A percentile compares a stretch with the other conserved stretches of the same genome.
Conservation (phyloP, 2,113 vertebrate species). For the Cyanoramphus novaezelandiae region DNA sequence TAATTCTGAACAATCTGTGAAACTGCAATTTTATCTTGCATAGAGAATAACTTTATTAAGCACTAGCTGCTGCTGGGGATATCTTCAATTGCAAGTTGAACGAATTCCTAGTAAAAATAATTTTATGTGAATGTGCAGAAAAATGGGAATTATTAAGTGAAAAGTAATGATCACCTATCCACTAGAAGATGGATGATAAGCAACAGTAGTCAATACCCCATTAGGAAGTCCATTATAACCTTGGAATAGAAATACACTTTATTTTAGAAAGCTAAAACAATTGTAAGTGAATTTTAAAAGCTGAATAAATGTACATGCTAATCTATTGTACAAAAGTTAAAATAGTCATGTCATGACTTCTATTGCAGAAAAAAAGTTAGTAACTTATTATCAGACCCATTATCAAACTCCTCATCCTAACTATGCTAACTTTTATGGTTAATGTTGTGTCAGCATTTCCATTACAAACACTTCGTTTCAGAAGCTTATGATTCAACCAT, state of each 20-base stretch:
- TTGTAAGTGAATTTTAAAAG: conserved; percentile 63
- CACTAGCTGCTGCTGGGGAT: background rate
- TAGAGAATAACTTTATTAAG: background rate
- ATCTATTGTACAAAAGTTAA: conserved; percentile 22
- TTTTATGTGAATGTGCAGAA: conserved; percentile 31
- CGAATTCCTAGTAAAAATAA: conserved; percentile 41
- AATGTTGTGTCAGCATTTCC: background rate
- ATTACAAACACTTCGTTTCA: background rate
- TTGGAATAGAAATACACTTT: conserved; percentile 43
- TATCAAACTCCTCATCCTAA: conserved; percentile 15
- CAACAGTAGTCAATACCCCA: conserved; percentile 65
- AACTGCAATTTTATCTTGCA: background rate
- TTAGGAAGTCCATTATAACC: conserved; percentile 69
- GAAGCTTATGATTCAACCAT: background rate
- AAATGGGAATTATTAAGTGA: conserved; percentile 56
- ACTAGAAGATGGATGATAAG: conserved; percentile 55
- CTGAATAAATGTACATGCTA: conserved; percentile 12
- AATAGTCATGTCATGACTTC: conserved; percentile 19
- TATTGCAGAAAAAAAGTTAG: background rate
- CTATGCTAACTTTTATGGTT: background rate
- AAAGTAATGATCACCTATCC: conserved; percentile 52
- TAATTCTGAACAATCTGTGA: background rate
- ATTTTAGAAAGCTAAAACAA: conserved; percentile 57
- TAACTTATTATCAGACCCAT: conserved; percentile 10
- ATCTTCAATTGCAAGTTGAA: conserved; percentile 29